phyloP scores from a whole-genome alignment of 2,113 vertebrate species.

The Pristiophorus japonicus region DNA sequence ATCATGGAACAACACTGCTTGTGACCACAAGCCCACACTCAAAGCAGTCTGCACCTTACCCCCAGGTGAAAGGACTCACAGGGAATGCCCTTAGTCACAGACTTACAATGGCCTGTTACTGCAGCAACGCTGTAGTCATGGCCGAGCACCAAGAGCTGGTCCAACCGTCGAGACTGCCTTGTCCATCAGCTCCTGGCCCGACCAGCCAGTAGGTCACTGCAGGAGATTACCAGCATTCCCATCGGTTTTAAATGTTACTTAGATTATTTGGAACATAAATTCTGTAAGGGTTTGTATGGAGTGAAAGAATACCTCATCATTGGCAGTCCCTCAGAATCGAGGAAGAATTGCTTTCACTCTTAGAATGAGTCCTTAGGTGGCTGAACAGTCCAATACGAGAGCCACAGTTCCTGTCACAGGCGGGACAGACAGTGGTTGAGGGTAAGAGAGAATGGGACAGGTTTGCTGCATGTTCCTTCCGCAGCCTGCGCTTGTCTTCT shows the following conservation, averaged over 20 bases:
- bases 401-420: too few species aligned
- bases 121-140: background rate
- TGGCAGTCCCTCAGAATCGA: too few species aligned
- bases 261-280: background rate
- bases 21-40: background rate
- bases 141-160: too few species aligned
- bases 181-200: background rate
- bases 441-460: too few species aligned
- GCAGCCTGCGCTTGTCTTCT: too few species aligned
- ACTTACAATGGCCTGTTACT: background rate
- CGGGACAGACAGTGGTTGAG: too few species aligned
- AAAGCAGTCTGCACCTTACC: background rate
- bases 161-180: background rate
- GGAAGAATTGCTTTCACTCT: too few species aligned
- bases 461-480: too few species aligned
- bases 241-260: background rate
- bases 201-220: too few species aligned
- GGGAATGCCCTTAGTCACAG: background rate
- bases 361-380: too few species aligned
- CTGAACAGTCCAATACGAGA: too few species aligned
- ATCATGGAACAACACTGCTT: background rate
- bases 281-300: background rate
- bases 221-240: too few species aligned
- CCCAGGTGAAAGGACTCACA: background rate
- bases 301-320: background rate